A percentile compares a stretch with the other conserved stretches of the same genome.
phyloP scores from a whole-genome alignment of 53 echinoderm and acorn worm species.

The Hippasteria phrygiana region DNA sequence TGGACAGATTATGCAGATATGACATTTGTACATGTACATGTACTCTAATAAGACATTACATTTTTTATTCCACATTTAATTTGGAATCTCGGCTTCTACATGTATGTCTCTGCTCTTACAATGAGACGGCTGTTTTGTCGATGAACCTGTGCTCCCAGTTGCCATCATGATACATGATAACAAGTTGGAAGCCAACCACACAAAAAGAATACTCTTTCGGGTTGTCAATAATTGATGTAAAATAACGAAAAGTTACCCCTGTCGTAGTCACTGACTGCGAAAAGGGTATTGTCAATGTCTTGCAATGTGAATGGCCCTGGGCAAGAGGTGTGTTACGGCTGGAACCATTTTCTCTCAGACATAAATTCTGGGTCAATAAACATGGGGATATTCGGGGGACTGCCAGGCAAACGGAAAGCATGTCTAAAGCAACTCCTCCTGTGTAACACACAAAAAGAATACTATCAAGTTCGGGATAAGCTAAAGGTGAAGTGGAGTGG shows the following conservation, averaged over 20 bases:
- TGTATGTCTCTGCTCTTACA: slow-evolving; percentile 2
- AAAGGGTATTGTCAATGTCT: slow-evolving; percentile 6
- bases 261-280: slow-evolving; percentile 6
- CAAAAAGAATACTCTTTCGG: background rate
- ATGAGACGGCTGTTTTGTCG: background rate
- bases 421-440: slow-evolving; percentile 3
- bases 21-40: background rate
- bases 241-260: background rate
- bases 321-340: slow-evolving; percentile 8
- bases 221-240: background rate
- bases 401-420: slow-evolving; percentile 8
- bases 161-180: slow-evolving; percentile 22
- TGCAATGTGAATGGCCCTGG: slow-evolving; percentile 19
- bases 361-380: slow-evolving; percentile 28
- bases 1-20: background rate
- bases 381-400: background rate
- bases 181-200: slow-evolving; percentile 19
- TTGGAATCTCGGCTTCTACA: too few species aligned
- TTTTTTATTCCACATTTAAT: too few species aligned
- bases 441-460: background rate
- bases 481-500: background rate
- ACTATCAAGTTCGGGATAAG: slow-evolving; percentile 1
- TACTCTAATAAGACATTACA: slow-evolving; percentile 1
- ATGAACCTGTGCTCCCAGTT: background rate
- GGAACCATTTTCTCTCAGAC: slow-evolving; percentile 14